Evolutionary conservation across 2,113 vertebrate species (phyloP), one percentile per base, ranked within the genome.

Genomic region (Equus przewalskii): DNA sequence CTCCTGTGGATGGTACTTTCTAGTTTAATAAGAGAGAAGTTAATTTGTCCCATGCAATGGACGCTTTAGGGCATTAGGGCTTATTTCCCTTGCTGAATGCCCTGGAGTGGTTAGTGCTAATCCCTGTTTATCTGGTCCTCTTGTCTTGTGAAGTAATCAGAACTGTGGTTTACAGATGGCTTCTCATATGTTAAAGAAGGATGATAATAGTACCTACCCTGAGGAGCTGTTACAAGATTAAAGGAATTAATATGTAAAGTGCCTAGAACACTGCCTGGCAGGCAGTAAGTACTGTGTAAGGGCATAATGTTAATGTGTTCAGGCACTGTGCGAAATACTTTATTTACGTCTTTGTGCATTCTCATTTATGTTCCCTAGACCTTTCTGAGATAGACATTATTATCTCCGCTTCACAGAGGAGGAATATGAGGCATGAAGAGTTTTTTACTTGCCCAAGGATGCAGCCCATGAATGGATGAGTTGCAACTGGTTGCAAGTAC

Each of bases 51-150:
- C 30, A 76, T 93, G 13, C 26, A 83, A 46, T 69, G n/a, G 28
- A 49, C 90, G 10, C 69, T 9, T 62, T n/a, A 46, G 72, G 60
- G 62, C 33, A 51, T 80, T 85, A 58, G 26, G 3, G 33, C 51
- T 78, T 95, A 26, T 56, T 92, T 96, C 46, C 5, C 24, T 96
- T 87, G 86, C 14, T 88, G 58, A 79, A 49, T 28, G 28, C 16
- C 5, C 15, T 36, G 49, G 13, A 69, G 41, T 72, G 41, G 6
- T 91, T 83, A 76, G 44, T 86, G 24, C 36, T 75, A 58, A 80
- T 89, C 49, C 36, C 64, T 94, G 4, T 89, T 96, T 82, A 73
- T 91, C 64, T 88, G 41, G 41, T 84, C 56, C 26, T 88, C 30
- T 65, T 91, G n/a, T 75, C 41, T 5, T 72, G 18, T 85, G 36